A percentile compares a stretch with the other conserved stretches of the same genome.
Evolutionary conservation across 2,113 vertebrate genomes (phyloP).

Genomic region (Miniopterus natalensis): DNA sequence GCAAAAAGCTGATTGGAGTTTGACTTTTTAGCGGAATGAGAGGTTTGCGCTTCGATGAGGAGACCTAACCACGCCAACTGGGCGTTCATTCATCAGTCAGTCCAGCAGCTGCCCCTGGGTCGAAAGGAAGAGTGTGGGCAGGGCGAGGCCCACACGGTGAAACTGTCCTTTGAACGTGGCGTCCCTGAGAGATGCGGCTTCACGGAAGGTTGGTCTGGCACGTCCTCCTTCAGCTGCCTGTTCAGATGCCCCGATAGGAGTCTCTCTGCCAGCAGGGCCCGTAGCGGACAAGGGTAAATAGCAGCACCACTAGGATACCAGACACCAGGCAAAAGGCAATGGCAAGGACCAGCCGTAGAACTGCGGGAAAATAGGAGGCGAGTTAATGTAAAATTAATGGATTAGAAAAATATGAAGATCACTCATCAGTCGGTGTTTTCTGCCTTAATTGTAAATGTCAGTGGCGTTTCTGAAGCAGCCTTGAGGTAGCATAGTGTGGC

Average conservation of each 20-base stretch:
- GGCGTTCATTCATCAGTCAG: background rate
- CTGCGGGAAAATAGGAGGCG: constrained; percentile 70
- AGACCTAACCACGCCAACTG: background rate
- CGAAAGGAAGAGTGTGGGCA: background rate
- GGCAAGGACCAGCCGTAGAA: constrained; percentile 77
- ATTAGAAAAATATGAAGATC: constrained; percentile 30
- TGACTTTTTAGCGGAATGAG: background rate
- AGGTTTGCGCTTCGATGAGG: background rate
- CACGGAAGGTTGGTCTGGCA: background rate
- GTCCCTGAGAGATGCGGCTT: background rate
- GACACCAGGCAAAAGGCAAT: constrained; percentile 81
- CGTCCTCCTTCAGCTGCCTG: constrained; percentile 15
- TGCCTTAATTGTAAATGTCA: background rate
- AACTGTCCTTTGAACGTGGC: background rate
- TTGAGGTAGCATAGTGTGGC: background rate
- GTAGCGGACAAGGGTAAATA: constrained; percentile 80
- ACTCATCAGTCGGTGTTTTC: background rate
- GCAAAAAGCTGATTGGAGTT: background rate
- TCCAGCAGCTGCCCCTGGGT: background rate
- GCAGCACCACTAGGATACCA: constrained; percentile 78
- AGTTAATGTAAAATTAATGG: background rate
- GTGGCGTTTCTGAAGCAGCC: background rate
- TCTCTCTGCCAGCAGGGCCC: constrained; percentile 84
- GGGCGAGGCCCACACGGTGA: background rate
- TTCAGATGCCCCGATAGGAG: constrained; percentile 82